A percentile compares a stretch with the other conserved stretches of the same genome.
Conservation (phyloP, 2,888 invertebrate genomes). For the Cheilosia urbana region DNA sequence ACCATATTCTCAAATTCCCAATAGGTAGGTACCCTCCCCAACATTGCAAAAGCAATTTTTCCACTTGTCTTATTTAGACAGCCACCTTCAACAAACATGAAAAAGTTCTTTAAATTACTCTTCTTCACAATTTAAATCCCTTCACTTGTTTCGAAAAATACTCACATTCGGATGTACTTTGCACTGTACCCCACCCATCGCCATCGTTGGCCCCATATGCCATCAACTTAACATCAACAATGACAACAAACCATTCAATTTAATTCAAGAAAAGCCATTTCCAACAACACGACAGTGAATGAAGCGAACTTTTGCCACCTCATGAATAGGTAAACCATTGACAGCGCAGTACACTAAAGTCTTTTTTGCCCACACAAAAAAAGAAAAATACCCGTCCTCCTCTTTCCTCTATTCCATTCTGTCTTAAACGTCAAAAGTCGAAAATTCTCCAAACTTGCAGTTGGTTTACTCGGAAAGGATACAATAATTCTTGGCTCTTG, state of each 20-base stretch:
- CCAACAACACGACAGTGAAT: conserved; percentile 55
- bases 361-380: conserved; percentile 9
- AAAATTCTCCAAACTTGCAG: conserved; percentile 56
- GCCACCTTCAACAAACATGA: no score
- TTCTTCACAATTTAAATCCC: no score
- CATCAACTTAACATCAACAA: conserved; percentile 43
- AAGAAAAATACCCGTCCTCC: not conserved
- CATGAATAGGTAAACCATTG: conserved; percentile 60
- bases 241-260: conserved; percentile 68
- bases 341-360: conserved; percentile 25
- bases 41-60: no score
- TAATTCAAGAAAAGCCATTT: conserved; percentile 50
- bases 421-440: conserved; percentile 54
- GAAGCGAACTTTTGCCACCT: conserved; percentile 24
- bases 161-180: no score
- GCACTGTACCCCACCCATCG: no score
- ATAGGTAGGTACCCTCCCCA: no score
- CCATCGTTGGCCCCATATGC: not conserved
- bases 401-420: conserved; percentile 1
- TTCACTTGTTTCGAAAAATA: no score
- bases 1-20: no score
- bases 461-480: conserved; percentile 28
- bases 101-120: no score
- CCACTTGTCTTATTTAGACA: no score
- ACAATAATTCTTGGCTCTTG: not conserved